Base-by-base conservation (phyloP, 2,888 invertebrate genomes). In the Yponomeuta malinellus region DNA sequence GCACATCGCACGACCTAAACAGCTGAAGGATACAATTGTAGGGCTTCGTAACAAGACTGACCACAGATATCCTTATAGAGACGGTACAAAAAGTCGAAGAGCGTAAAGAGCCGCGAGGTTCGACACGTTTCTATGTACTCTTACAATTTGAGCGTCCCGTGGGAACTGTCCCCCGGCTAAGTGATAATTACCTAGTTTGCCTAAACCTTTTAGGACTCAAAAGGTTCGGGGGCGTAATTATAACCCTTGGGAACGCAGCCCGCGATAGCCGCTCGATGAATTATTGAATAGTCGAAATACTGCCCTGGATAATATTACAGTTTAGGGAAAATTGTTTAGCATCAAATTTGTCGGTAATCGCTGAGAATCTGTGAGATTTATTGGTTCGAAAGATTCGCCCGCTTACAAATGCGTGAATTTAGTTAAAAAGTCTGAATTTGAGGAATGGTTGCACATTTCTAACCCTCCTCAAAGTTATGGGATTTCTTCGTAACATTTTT, bases 181-280 rank as follows among this genome's bases (percentile, higher is more conserved):
- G 85, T 85, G 90, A 87, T 91, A 91, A 91, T 90, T 89, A 83
- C 80, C 84, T 83, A 83, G 88, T 88, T 89, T 86, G 87, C 85
- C 87, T 84, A 87, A 85, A 86, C 83, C 85, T 78, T 59, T 59
- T 59, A 59, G 52, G 15, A 15, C 52, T 59, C 52, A 80, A 82
- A 81, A 78, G 78, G 75, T 76, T 76, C 80, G 77, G 79, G 79
- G 81, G 74, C 78, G 80, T 89, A 89, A 91, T 92, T 87, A 90
- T 78, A 83, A 76, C 77, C 74, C 70, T 23, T 78, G 78, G 81
- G 81, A 83, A 85, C 83, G 78, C 79, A 79, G 71, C 77, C 74
- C 74, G 78, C 77, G 78, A 75, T 74, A 74, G 74, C 76, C 77
- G n/a, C 31, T 63, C 31, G 63, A 79, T 83, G 81, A 86, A 83